Evolutionary conservation across 2,113 vertebrate species (phyloP), one percentile per base, ranked within the genome.

Genomic region (Sprattus sprattus): DNA sequence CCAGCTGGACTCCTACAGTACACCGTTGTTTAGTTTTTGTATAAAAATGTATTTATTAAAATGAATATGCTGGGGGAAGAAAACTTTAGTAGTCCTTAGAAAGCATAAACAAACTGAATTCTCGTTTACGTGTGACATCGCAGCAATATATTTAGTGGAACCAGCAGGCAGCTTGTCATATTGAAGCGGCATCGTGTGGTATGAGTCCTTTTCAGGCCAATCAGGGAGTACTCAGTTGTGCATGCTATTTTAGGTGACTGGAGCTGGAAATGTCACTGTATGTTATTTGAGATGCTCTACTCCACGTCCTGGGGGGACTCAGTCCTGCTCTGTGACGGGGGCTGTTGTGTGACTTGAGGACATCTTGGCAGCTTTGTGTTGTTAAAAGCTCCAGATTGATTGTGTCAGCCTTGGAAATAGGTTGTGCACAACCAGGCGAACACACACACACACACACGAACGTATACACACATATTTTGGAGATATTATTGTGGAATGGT

Each of bases 391-490:
- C 52, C 13, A 54, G 52, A 54, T 15, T 16, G 2, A 20, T 54
- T 18, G 15, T 54, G 52, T 54, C 52, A 54, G 52, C 52, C 52
- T 54, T 54, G 52, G 52, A 54, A 54, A 54, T 54, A 2, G 2
- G 10, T 52, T 52, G 50, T 6, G 11, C 11, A 52, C 50, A 52
- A 15, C 9, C 46, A 52, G 9, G 50, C 50, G 2, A 39, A 39
- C 39, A 39, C 39, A 39, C 39, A 39, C 60, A 67, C 60, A 25
- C 60, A 67, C 60, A 67, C 60, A 67, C 6, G 87, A 87, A 90
- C 89, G 88, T 28, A 45, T 67, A 82, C 81, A 54, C 85, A 50
- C 49, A 50, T 11, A 25, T 25, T n/a, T 20, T 64, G 22, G 20
- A 64, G n/a, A 28, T n/a, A n/a, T n/a, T n/a, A n/a, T 64, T 64